phyloP scores from a whole-genome alignment of 2,797 vertebrate species.

The Pampus argenteus region DNA sequence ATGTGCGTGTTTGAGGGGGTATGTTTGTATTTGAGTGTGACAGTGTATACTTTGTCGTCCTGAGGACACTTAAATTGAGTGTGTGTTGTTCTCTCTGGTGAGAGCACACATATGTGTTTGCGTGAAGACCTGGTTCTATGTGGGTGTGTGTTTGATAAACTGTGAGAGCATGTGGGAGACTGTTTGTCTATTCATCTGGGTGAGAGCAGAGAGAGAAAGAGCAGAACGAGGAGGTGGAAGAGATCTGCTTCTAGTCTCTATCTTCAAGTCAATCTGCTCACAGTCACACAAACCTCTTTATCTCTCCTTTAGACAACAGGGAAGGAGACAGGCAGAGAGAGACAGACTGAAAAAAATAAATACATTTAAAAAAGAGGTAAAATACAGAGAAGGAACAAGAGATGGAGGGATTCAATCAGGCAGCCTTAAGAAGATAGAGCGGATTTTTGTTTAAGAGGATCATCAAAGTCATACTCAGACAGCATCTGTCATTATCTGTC shows the following conservation, averaged over 20 bases:
- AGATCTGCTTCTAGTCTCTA: conserved; percentile 79
- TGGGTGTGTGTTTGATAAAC: conserved; percentile 89
- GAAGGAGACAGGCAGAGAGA: conserved; percentile 60
- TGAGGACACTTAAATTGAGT: conserved; percentile 74
- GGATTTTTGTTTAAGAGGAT: conserved; percentile 71
- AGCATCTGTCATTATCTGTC: conserved; percentile 69
- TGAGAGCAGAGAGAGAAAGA: conserved; percentile 71
- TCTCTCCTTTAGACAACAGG: conserved; percentile 61
- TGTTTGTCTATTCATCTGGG: conserved; percentile 87
- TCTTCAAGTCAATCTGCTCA: conserved; percentile 83
- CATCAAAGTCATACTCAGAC: conserved; percentile 67
- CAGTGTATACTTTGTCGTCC: conserved; percentile 80
- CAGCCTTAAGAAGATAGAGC: conserved; percentile 69
- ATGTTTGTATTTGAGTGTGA: conserved; percentile 78
- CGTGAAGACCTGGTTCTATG: conserved; percentile 81
- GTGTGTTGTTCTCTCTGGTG: conserved; percentile 76
- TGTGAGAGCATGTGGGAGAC: conserved; percentile 86
- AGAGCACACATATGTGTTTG: conserved; percentile 86
- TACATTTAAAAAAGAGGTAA: conserved; percentile 61
- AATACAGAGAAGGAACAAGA: conserved; percentile 31
- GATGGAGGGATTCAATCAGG: conserved; percentile 61
- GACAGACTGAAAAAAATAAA: conserved; percentile 58
- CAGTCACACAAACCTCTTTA: conserved; percentile 80
- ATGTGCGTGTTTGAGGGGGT: conserved; percentile 71
- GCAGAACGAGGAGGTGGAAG: conserved; percentile 78